Evolutionary conservation across 2,113 vertebrate species (phyloP).

Genomic region (Typhlomys cinereus): DNA sequence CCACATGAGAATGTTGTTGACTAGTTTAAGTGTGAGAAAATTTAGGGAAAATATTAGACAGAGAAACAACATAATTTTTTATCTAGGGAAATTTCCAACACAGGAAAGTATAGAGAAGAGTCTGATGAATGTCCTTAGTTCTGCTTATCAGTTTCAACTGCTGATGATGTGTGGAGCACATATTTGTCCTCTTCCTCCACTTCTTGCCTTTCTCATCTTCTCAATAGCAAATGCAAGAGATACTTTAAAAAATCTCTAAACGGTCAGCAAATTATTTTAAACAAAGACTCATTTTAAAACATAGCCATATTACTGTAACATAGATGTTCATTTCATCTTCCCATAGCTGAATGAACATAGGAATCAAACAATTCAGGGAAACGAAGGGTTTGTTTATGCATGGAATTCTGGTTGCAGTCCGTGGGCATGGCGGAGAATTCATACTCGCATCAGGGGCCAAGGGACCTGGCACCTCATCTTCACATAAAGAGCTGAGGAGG

Average conservation of each 20-base stretch:
- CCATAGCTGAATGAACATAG: too few species aligned
- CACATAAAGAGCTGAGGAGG: too few species aligned
- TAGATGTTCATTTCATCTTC: too few species aligned
- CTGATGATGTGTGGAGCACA: background rate
- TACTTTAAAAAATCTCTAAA: constrained; percentile 23
- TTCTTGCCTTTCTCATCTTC: background rate
- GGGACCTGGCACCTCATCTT: too few species aligned
- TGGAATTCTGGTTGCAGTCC: too few species aligned
- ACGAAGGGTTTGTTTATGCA: too few species aligned
- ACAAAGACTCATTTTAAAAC: background rate
- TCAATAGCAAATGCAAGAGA: constrained; percentile 10
- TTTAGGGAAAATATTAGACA: background rate
- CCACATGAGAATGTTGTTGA: background rate
- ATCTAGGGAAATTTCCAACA: constrained; percentile 1
- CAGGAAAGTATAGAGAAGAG: background rate
- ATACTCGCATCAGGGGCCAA: too few species aligned
- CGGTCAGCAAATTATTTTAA: constrained; percentile 37
- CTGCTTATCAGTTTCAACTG: background rate
- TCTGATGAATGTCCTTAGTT: background rate
- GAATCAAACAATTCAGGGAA: too few species aligned
- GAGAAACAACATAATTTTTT: constrained; percentile 34
- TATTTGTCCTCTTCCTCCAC: background rate
- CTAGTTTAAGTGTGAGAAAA: background rate
- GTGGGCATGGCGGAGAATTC: too few species aligned
- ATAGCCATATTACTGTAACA: background rate